phyloP scores from a whole-genome alignment of 2,113 vertebrate genomes.

The Toxostoma redivivum region DNA sequence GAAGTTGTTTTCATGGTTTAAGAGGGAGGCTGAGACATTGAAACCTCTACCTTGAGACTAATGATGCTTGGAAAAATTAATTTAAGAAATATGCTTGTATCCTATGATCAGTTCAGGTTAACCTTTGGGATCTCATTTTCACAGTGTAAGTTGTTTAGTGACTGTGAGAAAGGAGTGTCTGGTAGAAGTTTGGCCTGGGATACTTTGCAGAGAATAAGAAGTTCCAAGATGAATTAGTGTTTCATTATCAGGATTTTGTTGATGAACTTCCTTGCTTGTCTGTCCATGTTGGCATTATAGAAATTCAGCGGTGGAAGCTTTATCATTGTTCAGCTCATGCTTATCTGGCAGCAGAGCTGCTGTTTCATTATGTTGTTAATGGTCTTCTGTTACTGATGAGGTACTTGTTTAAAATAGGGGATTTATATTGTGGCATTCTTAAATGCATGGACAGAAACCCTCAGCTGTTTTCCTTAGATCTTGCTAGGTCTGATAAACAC shows the following conservation, averaged over 20 bases:
- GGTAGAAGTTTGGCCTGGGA: not conserved
- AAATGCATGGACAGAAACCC: not conserved
- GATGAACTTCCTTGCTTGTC: not conserved
- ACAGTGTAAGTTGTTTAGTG: not conserved
- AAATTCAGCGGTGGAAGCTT: not conserved
- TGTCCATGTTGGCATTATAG: not conserved
- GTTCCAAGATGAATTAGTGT: not conserved
- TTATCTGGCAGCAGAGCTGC: not conserved
- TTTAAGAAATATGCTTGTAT: not conserved
- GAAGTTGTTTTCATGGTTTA: not conserved
- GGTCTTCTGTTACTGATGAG: not conserved
- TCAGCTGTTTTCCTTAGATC: not conserved
- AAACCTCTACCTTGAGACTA: not conserved
- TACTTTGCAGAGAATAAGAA: not conserved
- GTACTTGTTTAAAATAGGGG: not conserved
- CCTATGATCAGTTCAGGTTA: not conserved
- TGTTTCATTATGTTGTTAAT: not conserved
- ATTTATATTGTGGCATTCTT: not conserved
- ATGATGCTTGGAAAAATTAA: not conserved
- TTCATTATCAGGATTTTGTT: not conserved
- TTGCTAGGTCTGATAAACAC: not conserved
- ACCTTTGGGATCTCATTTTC: not conserved
- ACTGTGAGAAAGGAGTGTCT: not conserved
- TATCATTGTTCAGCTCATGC: not conserved
- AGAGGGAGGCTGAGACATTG: not conserved